A percentile compares a stretch with the other conserved stretches of the same genome.
phyloP scores from a whole-genome alignment of 2,888 invertebrate species.

The Meteorus colon region DNA sequence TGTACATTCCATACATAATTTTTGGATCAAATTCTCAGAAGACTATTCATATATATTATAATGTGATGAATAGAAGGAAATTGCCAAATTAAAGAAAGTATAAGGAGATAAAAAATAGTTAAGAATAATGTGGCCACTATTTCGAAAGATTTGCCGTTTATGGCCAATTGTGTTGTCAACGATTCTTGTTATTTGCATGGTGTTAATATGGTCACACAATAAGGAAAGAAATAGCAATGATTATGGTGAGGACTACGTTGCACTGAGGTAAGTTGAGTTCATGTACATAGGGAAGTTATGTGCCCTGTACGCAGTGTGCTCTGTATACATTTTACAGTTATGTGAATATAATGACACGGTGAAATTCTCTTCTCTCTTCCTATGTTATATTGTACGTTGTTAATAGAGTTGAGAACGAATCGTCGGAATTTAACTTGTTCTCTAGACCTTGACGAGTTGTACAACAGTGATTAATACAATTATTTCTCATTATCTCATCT shows the following conservation, averaged over 20 bases:
- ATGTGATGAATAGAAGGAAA: not conserved
- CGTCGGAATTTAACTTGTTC: not conserved
- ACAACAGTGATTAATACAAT: conserved; percentile 13
- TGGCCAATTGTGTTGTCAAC: conserved; percentile 59
- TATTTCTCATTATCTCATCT: conserved; percentile 32
- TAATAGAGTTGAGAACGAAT: conserved; percentile 19
- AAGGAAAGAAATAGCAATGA: conserved; percentile 53
- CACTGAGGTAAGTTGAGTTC: conserved; percentile 54
- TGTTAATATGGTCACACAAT: conserved; percentile 62
- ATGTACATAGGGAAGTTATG: too few species aligned
- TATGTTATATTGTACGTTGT: not conserved
- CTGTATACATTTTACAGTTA: conserved; percentile 25
- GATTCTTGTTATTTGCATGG: conserved; percentile 55
- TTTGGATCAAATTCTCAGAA: not conserved
- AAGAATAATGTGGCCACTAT: conserved; percentile 65
- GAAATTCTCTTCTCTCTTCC: conserved; percentile 15
- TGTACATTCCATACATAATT: conserved; percentile 15
- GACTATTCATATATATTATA: not conserved
- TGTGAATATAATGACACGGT: conserved; percentile 33
- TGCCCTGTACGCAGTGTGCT: not conserved
- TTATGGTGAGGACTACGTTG: conserved; percentile 54
- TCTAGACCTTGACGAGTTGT: conserved; percentile 22
- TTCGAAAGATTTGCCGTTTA: conserved; percentile 62
- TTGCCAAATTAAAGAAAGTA: not conserved
- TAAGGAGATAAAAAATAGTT: conserved; percentile 9